Percentiles rank a stretch among this genome's conserved stretches.
Conservation (phyloP, 2,113 vertebrate genomes). For the Gnathonemus echidnorhynchus region DNA sequence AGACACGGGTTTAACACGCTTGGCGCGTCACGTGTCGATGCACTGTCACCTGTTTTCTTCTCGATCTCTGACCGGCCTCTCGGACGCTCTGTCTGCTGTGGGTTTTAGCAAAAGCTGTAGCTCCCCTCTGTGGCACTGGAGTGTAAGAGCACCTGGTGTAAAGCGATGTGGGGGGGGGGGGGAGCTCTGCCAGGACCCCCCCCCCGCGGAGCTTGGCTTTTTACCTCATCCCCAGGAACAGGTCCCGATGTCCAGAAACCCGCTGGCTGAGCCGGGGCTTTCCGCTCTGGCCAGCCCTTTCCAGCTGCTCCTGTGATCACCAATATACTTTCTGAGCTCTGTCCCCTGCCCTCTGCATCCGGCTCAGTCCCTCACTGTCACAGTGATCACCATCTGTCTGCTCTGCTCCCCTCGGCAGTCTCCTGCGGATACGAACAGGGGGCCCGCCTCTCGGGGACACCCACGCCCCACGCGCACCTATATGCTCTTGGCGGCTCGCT, state of each 20-base stretch:
- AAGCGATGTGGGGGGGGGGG: not conserved
- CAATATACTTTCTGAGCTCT: not conserved
- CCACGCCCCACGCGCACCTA: not conserved
- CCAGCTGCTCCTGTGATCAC: not conserved
- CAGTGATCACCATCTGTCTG: not conserved
- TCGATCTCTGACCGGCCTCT: not conserved
- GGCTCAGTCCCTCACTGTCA: not conserved
- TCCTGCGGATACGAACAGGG: not conserved
- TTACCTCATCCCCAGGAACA: not conserved
- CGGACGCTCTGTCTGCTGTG: conserved; percentile 12
- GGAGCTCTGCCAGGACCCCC: not conserved
- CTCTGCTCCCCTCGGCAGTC: not conserved
- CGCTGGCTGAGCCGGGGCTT: not conserved
- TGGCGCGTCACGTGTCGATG: not conserved
- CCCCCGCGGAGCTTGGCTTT: not conserved
- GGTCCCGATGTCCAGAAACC: not conserved
- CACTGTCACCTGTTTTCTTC: not conserved
- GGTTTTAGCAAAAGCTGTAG: conserved; percentile 69
- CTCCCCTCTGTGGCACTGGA: conserved; percentile 74
- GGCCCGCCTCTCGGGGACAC: not conserved
- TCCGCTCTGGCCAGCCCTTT: not conserved
- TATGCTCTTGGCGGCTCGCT: conserved; percentile 28
- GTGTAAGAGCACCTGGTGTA: conserved; percentile 55
- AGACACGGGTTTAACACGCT: not conserved
- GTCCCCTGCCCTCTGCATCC: not conserved